A percentile compares a stretch with the other conserved stretches of the same genome.
Evolutionary conservation across 2,113 vertebrate species (phyloP).

Genomic region (Platycercus adscitus): DNA sequence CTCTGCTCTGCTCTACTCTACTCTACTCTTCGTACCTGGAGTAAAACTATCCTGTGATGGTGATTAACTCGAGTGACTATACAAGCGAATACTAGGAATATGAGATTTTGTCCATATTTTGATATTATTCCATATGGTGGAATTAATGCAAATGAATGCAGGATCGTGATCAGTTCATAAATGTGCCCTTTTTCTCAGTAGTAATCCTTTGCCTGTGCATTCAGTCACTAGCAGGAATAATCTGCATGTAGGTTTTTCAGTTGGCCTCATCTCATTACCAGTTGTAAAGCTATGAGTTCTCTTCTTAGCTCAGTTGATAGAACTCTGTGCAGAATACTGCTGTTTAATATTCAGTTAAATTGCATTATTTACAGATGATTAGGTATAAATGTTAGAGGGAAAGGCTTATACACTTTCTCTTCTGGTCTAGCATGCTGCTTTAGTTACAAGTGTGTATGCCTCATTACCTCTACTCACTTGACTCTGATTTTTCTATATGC

Average conservation of each 20-base stretch:
- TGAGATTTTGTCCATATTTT: not conserved
- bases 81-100: not conserved
- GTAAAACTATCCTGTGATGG: not conserved
- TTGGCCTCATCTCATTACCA: not conserved
- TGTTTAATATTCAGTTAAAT: not conserved
- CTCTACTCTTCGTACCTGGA: not conserved
- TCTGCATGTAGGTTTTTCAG: not conserved
- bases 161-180: not conserved
- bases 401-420: not conserved
- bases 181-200: not conserved
- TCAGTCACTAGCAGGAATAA: not conserved
- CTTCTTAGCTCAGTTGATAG: not conserved
- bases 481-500: not conserved
- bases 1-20: not conserved
- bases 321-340: not conserved
- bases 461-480: not conserved
- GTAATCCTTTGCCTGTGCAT: not conserved
- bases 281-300: not conserved
- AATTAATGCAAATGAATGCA: not conserved
- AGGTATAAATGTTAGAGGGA: not conserved
- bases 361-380: not conserved
- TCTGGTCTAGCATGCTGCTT: not conserved
- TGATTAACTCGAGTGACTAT: not conserved
- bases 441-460: not conserved
- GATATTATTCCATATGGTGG: not conserved